Percentiles rank a stretch among this genome's conserved stretches.
These are phyloP conservation scores for Oenanthe oenanthe DNA, from an alignment of 2,113 vertebrate genomes.

Conservation along the genomic window DNA sequence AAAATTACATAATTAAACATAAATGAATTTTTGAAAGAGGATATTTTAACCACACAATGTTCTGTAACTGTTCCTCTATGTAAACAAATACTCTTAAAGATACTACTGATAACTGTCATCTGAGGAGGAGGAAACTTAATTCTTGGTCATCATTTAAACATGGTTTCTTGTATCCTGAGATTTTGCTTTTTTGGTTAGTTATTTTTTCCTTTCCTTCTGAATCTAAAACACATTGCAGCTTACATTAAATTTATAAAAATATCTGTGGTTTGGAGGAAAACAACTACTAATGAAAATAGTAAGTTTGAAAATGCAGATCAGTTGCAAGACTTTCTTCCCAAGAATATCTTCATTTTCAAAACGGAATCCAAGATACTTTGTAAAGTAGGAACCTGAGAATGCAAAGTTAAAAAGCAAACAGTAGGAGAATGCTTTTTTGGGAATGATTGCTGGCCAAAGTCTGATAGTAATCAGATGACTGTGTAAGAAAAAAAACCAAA, in stretches of 20 bases:
- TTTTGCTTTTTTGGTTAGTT: not conserved
- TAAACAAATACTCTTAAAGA: not conserved
- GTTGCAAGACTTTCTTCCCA: not conserved
- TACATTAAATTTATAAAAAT: not conserved
- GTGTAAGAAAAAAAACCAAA: not conserved
- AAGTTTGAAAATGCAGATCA: not conserved
- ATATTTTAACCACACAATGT: not conserved
- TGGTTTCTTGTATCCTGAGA: not conserved
- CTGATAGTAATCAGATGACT: not conserved
- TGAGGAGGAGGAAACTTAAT: not conserved
- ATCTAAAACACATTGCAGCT: not conserved
- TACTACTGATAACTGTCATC: not conserved
- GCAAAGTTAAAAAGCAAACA: not conserved
- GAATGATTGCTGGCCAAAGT: not conserved
- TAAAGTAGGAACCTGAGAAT: not conserved
- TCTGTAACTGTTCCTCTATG: not conserved
- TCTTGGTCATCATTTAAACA: not conserved
- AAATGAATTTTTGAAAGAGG: not conserved
- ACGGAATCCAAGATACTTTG: not conserved
- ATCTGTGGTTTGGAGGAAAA: not conserved
- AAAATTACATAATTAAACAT: not conserved
- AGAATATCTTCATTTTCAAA: not conserved
- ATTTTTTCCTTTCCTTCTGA: not conserved
- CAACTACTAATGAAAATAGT: accelerated
- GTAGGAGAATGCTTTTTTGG: not conserved